A percentile compares a stretch with the other conserved stretches of the same genome.
Evolutionary conservation across 2,888 invertebrate genomes (phyloP).

Genomic region (Euzetes globulus): DNA sequence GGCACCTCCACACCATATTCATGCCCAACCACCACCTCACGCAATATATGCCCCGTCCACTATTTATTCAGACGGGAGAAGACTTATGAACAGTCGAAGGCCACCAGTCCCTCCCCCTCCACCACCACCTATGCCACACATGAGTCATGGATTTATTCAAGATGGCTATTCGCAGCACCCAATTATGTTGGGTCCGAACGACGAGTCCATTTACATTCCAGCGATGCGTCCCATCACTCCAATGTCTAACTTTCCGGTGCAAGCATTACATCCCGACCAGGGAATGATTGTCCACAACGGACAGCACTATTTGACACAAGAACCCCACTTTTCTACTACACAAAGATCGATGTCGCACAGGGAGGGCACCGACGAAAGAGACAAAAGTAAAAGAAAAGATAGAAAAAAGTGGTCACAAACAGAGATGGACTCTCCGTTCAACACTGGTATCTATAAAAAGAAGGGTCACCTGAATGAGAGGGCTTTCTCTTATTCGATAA

Average conservation of each 20-base stretch:
- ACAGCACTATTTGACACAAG: not conserved
- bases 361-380: not conserved
- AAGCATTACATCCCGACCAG: not conserved
- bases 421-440: slow-evolving; percentile 54
- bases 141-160: not conserved
- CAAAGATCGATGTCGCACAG: not conserved
- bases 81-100: slow-evolving; percentile 32
- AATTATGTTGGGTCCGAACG: slow-evolving; percentile 21
- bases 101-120: slow-evolving; percentile 50
- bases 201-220: slow-evolving; percentile 31
- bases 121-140: not conserved
- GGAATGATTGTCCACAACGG: not conserved
- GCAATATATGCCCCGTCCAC: slow-evolving; percentile 42
- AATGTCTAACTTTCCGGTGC: slow-evolving; percentile 6
- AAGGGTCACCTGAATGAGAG: slow-evolving; percentile 86
- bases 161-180: slow-evolving; percentile 22
- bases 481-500: slow-evolving; percentile 85
- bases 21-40: slow-evolving; percentile 36
- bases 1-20: slow-evolving; percentile 31
- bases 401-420: not conserved
- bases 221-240: slow-evolving; percentile 13
- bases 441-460: slow-evolving; percentile 78
- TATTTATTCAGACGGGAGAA: slow-evolving; percentile 4
- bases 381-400: not conserved
- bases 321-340: not conserved